Conservation (phyloP, 2,888 invertebrate species). For the Synanthedon myopaeformis region DNA sequence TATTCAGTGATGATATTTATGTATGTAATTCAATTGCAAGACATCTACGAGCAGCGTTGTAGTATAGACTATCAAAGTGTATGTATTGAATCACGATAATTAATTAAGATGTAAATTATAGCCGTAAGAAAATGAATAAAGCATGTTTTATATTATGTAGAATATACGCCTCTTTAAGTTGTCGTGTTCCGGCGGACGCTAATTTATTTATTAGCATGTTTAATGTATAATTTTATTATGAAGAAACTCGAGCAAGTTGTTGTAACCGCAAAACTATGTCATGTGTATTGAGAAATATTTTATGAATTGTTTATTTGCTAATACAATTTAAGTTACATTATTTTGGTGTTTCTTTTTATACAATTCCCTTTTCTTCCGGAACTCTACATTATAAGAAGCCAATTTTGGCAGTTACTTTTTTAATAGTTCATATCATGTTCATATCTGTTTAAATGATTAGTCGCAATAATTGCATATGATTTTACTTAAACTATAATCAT, state of each 20-base stretch:
- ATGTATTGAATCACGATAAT: constrained; percentile 44
- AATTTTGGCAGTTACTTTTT: too few species aligned
- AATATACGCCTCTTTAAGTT: constrained; percentile 57
- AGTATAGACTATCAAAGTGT: constrained; percentile 41
- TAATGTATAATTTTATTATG: constrained; percentile 59
- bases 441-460: too few species aligned
- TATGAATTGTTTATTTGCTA: constrained; percentile 71
- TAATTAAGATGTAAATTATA: constrained; percentile 59
- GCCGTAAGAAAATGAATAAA: constrained; percentile 52
- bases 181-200: constrained; percentile 50
- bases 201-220: constrained; percentile 68
- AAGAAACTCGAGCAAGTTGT: constrained; percentile 45
- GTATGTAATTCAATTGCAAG: not conserved
- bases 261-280: constrained; percentile 51
- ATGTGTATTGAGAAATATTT: constrained; percentile 63
- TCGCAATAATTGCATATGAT: too few species aligned
- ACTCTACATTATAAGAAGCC: too few species aligned
- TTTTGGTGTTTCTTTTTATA: constrained; percentile 22
- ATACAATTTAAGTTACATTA: constrained; percentile 73
- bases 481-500: too few species aligned
- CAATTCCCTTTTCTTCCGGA: too few species aligned
- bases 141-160: constrained; percentile 69
- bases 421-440: too few species aligned
- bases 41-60: constrained; percentile 35
- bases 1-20: not conserved